Percentiles rank a stretch among this genome's conserved stretches.
phyloP scores from a whole-genome alignment of 2,888 invertebrate genomes.

The Trichacis sp. region DNA sequence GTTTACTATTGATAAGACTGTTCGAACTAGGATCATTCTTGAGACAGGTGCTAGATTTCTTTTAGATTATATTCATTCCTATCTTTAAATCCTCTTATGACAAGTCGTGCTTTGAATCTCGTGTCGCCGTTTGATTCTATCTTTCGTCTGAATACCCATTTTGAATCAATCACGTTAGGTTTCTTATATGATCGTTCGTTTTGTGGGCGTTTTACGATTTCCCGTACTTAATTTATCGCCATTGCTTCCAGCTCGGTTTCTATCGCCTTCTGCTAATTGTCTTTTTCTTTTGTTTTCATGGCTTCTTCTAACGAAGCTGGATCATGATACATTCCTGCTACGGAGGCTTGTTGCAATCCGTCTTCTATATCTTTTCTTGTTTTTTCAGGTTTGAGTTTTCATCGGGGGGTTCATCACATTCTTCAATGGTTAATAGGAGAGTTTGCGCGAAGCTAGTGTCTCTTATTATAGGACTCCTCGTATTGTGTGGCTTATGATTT shows the following conservation, averaged over 20 bases:
- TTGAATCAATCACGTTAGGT: slow-evolving; percentile 27
- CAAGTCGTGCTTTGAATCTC: slow-evolving; percentile 29
- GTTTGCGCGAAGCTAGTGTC: too few species aligned
- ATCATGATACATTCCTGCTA: slow-evolving; percentile 18
- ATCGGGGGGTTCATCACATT: too few species aligned
- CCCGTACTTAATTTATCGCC: slow-evolving; percentile 23
- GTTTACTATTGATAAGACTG: slow-evolving; percentile 18
- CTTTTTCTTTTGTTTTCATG: slow-evolving; percentile 23
- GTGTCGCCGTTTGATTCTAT: too few species aligned
- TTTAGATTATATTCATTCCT: slow-evolving; percentile 21
- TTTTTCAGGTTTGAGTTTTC: too few species aligned
- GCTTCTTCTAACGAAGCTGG: slow-evolving; percentile 24
- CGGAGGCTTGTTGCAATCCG: too few species aligned
- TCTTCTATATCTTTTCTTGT: too few species aligned
- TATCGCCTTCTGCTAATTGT: slow-evolving; percentile 22
- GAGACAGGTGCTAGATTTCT: slow-evolving; percentile 31
- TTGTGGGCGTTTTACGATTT: slow-evolving; percentile 13
- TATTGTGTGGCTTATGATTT: too few species aligned
- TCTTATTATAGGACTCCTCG: too few species aligned
- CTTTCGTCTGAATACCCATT: too few species aligned
- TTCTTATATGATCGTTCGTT: background rate
- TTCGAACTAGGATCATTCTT: slow-evolving; percentile 21
- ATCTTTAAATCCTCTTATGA: slow-evolving; percentile 33
- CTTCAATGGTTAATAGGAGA: too few species aligned
- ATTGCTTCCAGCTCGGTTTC: slow-evolving; percentile 19